Evolutionary conservation across 2,888 invertebrate species (phyloP), one percentile per base, ranked within the genome.

Genomic region (Ptychoptera contaminata): DNA sequence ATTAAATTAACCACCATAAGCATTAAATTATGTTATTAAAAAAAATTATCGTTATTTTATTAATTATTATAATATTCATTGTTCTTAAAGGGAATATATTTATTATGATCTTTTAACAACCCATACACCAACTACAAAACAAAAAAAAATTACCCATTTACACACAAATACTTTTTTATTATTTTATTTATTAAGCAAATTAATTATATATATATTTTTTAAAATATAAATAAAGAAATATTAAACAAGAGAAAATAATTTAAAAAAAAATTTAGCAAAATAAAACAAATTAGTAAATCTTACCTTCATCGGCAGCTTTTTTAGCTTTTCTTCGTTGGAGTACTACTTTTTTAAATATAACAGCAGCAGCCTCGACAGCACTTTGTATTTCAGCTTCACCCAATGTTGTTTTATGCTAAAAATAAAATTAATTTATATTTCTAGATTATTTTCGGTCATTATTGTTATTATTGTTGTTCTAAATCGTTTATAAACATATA

Each of bases 341-440:
- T 3, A 64, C 64, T 3, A 64, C 64, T 49, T 64, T 64, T 51
- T 64, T 64, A 46, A 64, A 64, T 40, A 64, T 54, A 29, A 64
- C 63, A 23, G 64, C 64, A 2, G 64, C 64, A 4, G 64, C 64
- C 46, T 64, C 64, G 37, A 64, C 64, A 47, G 64, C 64, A 60
- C 58, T 63, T 49, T 64, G 64, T 37, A 64, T 59, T 55, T 64
- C 64, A 47, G 63, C 62, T 47, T 63, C 63, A 12, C 63, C 63
- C 49, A 64, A 46, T 9, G 62, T 64, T 48, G 58, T 62, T 47
- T 62, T 62, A 47, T 64, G 63, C 51, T 55, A 52, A 46, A 48
- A 44, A 34, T 47, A 31, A 42, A 34, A 42, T 16, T 32, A n/a
- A 11, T 11, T 35, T 37, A 35, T 32, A 32, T 32, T 7, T 30